phyloP scores from a whole-genome alignment of 2,888 invertebrate species.

The Tinea semifulvella region DNA sequence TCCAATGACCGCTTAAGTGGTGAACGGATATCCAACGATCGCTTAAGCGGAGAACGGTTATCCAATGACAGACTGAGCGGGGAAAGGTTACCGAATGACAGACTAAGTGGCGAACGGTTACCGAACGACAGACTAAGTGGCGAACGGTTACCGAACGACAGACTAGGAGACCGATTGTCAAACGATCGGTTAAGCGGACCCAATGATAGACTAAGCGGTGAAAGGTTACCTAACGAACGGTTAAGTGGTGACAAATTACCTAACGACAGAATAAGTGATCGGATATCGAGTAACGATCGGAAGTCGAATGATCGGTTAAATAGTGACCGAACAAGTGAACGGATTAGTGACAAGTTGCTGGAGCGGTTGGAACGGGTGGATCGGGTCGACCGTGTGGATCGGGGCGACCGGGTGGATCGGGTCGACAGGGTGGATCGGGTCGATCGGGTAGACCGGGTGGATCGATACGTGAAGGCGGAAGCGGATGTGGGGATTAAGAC shows the following conservation, averaged over 20 bases:
- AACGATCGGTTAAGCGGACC: slow-evolving; percentile 14
- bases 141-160: slow-evolving; percentile 21
- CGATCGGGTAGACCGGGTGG: too few relatives aligned
- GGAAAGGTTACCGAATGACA: slow-evolving; percentile 18
- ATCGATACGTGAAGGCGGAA: slow-evolving; percentile 43
- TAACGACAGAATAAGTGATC: slow-evolving; percentile 20
- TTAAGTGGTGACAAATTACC: slow-evolving; percentile 20
- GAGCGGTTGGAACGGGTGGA: slow-evolving; percentile 22
- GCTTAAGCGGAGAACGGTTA: slow-evolving; percentile 17
- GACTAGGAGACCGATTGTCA: slow-evolving; percentile 19
- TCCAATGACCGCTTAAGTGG: slow-evolving; percentile 23
- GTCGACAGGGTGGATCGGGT: slow-evolving; percentile 26
- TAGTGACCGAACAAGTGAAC: slow-evolving; percentile 19
- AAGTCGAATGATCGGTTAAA: slow-evolving; percentile 24
- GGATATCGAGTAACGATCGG: slow-evolving; percentile 28
- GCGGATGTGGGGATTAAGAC: slow-evolving; percentile 49
- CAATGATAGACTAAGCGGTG: slow-evolving; percentile 17
- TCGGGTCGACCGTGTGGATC: slow-evolving; percentile 25
- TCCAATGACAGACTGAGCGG: slow-evolving; percentile 18
- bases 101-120: slow-evolving; percentile 17
- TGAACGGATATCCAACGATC: slow-evolving; percentile 20
- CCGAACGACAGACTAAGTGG: slow-evolving; percentile 18
- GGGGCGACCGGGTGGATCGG: too few relatives aligned
- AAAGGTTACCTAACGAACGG: slow-evolving; percentile 15
- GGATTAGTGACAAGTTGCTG: slow-evolving; percentile 23